Conservation (phyloP, 2,113 vertebrate species). For the Mormyrus iriodes region DNA sequence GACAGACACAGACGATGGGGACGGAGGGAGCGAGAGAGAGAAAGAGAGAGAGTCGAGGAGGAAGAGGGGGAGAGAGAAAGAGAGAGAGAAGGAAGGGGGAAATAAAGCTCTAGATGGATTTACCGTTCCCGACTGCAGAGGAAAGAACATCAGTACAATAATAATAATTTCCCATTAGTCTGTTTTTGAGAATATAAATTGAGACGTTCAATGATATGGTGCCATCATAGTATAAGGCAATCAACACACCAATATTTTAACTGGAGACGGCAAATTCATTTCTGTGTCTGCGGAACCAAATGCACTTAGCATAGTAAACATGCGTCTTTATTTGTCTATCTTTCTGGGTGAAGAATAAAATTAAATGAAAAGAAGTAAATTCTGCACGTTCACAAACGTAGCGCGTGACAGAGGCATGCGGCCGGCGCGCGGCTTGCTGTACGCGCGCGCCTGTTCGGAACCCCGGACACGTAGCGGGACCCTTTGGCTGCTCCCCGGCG, state of each 20-base stretch:
- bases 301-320: background rate
- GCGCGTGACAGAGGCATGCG: background rate
- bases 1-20: conserved; percentile 24
- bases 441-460: conserved; percentile 18
- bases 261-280: background rate
- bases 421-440: background rate
- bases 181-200: background rate
- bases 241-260: background rate
- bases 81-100: background rate
- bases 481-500: background rate
- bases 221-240: background rate
- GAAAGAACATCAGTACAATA: conserved; percentile 9
- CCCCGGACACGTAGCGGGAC: conserved; percentile 28
- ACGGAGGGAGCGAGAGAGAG: background rate
- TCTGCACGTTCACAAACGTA: background rate
- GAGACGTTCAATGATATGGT: background rate
- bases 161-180: background rate
- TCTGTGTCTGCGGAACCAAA: background rate
- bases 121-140: conserved; percentile 11
- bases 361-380: background rate
- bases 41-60: conserved; percentile 2
- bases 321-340: background rate
- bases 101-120: background rate
- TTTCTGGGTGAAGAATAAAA: background rate
- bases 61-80: background rate